phyloP scores from a whole-genome alignment of 2,113 vertebrate genomes.

The Corydoras sp. region DNA sequence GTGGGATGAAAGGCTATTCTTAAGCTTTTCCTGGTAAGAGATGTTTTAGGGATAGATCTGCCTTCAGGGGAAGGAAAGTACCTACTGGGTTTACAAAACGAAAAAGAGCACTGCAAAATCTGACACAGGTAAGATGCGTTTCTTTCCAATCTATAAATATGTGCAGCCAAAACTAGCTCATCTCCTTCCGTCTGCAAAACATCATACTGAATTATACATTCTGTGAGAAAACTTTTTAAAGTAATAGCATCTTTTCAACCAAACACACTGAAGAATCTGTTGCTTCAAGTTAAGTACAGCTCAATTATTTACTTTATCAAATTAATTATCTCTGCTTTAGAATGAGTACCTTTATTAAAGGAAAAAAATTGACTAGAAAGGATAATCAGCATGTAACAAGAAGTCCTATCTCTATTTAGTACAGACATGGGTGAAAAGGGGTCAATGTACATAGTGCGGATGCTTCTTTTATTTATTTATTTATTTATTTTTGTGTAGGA shows the following conservation, averaged over 20 bases:
- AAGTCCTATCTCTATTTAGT: too few species aligned
- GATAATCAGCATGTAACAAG: too few species aligned
- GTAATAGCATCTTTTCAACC: not conserved
- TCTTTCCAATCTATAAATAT: not conserved
- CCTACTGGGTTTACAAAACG: slow-evolving; percentile 9
- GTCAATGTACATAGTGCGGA: too few species aligned
- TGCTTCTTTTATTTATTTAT: too few species aligned
- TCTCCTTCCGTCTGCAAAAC: not conserved
- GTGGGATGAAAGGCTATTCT: slow-evolving; percentile 22
- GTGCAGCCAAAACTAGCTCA: slow-evolving; percentile 3
- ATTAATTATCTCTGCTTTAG: slow-evolving; percentile 30
- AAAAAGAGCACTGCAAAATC: slow-evolving; percentile 9
- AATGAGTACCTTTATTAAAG: slow-evolving; percentile 33
- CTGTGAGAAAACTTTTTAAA: not conserved
- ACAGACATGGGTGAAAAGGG: too few species aligned
- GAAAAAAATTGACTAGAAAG: not conserved
- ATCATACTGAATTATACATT: slow-evolving; percentile 16
- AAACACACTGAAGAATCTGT: slow-evolving; percentile 11
- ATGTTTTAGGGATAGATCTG: slow-evolving; percentile 24
- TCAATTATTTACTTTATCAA: slow-evolving; percentile 23
- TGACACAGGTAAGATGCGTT: slow-evolving; percentile 4
- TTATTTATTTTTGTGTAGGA: too few species aligned
- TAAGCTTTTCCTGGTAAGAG: slow-evolving; percentile 16
- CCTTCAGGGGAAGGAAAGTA: slow-evolving; percentile 17
- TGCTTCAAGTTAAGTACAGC: slow-evolving; percentile 2